Conservation (phyloP, 2,113 vertebrate species). For the Colinus virginianus region DNA sequence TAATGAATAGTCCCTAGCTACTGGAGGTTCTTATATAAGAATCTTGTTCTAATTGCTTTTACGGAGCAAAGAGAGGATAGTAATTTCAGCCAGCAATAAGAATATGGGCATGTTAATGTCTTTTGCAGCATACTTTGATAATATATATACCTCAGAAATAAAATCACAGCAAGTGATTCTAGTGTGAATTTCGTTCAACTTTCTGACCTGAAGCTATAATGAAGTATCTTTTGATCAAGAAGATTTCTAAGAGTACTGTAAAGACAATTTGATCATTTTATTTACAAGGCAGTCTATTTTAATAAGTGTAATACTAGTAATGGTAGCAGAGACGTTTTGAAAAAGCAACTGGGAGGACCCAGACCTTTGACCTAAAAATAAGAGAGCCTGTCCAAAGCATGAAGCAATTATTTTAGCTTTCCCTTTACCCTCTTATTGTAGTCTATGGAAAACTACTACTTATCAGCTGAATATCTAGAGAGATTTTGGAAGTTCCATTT, state of each 20-base stretch:
- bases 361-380: neutral
- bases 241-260: neutral
- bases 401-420: neutral
- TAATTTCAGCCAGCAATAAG: slow-evolving; percentile 13
- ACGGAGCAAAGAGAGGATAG: neutral
- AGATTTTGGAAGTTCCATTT: neutral
- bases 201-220: neutral
- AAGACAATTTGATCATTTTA: neutral
- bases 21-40: neutral
- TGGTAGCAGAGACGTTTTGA: neutral
- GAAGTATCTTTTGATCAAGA: neutral
- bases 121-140: slow-evolving; percentile 1
- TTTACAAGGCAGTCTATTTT: neutral
- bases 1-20: neutral
- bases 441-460: neutral
- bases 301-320: neutral
- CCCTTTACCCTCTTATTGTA: neutral
- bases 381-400: neutral
- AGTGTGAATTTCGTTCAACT: neutral
- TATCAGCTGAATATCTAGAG: neutral
- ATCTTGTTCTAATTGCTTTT: slow-evolving; percentile 5
- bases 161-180: neutral
- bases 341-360: neutral
- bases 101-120: neutral
- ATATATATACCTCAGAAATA: neutral